Evolutionary conservation across 2,113 vertebrate species (phyloP).

Genomic region (Cavia aperea): DNA sequence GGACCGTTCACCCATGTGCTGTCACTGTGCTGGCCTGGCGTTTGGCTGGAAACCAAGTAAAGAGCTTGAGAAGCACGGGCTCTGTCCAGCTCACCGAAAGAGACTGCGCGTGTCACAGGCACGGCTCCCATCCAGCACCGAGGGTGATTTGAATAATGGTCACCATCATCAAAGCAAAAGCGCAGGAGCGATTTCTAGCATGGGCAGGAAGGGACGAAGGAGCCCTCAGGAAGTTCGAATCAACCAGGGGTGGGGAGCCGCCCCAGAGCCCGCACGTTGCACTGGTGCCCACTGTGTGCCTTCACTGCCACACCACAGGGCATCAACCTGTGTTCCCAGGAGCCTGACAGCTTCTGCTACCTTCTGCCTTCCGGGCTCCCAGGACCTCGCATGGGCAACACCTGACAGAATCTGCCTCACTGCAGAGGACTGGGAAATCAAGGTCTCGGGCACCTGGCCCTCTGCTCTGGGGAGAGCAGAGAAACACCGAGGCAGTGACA

Average conservation of each 20-base stretch:
- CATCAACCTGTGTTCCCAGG: background rate
- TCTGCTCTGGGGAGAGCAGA: background rate
- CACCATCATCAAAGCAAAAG: background rate
- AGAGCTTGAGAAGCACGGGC: background rate
- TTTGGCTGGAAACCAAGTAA: background rate
- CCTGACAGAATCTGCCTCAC: background rate
- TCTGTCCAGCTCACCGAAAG: background rate
- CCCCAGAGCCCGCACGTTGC: background rate
- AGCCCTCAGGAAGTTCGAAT: background rate
- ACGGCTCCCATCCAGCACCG: background rate
- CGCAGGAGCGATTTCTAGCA: background rate
- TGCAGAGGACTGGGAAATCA: background rate
- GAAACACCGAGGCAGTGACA: fast-evolving
- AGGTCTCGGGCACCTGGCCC: background rate
- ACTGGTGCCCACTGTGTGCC: background rate
- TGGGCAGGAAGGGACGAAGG: background rate
- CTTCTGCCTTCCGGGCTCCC: background rate
- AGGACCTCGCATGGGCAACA: no score
- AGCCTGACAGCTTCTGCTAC: background rate
- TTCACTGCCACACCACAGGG: background rate
- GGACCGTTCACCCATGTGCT: background rate
- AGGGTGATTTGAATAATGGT: background rate
- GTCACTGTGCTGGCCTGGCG: background rate
- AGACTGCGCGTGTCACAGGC: background rate
- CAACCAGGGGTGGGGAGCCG: fast-evolving